phyloP scores from a whole-genome alignment of 2,888 invertebrate genomes.

The Brenthis ino region DNA sequence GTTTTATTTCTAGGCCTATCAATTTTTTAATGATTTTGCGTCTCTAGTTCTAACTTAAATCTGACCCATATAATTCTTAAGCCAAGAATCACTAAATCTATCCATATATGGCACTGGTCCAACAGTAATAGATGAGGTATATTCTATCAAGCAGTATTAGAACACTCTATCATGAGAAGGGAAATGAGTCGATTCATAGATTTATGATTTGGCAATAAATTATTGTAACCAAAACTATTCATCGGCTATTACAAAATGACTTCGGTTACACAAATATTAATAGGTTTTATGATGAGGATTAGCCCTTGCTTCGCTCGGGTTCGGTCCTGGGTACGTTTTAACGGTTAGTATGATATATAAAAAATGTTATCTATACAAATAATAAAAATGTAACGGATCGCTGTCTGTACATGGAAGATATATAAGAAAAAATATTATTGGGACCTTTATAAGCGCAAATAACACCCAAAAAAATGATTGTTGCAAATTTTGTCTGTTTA shows the following conservation, averaged over 20 bases:
- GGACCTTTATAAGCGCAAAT: too few relatives aligned
- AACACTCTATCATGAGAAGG: conserved; percentile 26
- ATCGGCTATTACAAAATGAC: conserved; percentile 10
- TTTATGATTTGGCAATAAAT: conserved; percentile 13
- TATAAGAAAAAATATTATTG: too few relatives aligned
- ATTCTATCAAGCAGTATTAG: conserved; percentile 32
- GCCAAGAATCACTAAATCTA: conserved; percentile 24
- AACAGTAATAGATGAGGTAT: conserved; percentile 28
- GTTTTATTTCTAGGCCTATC: neutral
- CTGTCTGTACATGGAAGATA: too few relatives aligned
- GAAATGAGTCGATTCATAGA: conserved; percentile 17
- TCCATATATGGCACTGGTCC: conserved; percentile 32
- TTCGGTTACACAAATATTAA: conserved; percentile 15
- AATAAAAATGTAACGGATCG: too few relatives aligned
- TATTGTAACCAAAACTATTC: conserved; percentile 14
- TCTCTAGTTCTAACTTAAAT: neutral
- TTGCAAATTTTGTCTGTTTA: too few relatives aligned
- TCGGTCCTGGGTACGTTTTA: too few relatives aligned
- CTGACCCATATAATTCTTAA: conserved; percentile 16
- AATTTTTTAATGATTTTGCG: neutral
- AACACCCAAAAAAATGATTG: too few relatives aligned
- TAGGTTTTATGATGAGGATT: too few relatives aligned
- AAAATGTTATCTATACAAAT: too few relatives aligned
- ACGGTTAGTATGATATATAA: too few relatives aligned
- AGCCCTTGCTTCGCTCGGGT: too few relatives aligned